Percentiles rank a stretch among this genome's conserved stretches.
These are phyloP conservation scores for Perca flavescens DNA, from an alignment of 2,113 vertebrate species.

Conservation along the genomic window DNA sequence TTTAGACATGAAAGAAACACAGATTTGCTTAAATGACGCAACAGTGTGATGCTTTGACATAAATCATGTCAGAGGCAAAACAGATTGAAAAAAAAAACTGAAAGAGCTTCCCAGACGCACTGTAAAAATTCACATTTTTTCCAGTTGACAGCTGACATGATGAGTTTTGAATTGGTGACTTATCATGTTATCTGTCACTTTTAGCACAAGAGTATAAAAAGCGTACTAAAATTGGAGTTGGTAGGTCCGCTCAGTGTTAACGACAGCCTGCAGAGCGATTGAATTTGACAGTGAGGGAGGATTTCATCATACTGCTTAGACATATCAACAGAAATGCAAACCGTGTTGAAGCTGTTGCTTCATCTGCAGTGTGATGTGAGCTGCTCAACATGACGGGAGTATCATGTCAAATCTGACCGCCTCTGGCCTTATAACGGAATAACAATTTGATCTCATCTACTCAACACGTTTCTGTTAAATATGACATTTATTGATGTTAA, in stretches of 20 bases:
- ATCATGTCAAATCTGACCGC: background rate
- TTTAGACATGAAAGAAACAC: background rate
- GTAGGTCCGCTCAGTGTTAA: background rate
- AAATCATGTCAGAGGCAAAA: background rate
- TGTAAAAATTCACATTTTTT: background rate
- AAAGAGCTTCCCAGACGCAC: background rate
- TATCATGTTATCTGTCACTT: conserved; percentile 8
- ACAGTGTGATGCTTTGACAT: background rate
- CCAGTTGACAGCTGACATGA: conserved; percentile 6
- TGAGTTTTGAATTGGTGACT: conserved; percentile 16
- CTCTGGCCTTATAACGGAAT: background rate
- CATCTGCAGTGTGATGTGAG: background rate
- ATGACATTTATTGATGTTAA: background rate
- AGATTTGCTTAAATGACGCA: conserved; percentile 5
- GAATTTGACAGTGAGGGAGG: conserved; percentile 23
- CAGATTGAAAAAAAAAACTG: background rate
- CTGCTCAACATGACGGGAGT: background rate
- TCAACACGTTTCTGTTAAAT: too few relatives aligned
- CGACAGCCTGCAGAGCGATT: background rate
- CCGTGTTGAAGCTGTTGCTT: background rate
- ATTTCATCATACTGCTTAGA: conserved; percentile 25
- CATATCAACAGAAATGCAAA: conserved; percentile 15
- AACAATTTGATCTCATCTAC: background rate
- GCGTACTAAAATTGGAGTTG: background rate
- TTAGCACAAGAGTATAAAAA: background rate